Evolutionary conservation across 2,797 vertebrate genomes (phyloP), one percentile per base, ranked within the genome.

Genomic region (Diceros bicornis): DNA sequence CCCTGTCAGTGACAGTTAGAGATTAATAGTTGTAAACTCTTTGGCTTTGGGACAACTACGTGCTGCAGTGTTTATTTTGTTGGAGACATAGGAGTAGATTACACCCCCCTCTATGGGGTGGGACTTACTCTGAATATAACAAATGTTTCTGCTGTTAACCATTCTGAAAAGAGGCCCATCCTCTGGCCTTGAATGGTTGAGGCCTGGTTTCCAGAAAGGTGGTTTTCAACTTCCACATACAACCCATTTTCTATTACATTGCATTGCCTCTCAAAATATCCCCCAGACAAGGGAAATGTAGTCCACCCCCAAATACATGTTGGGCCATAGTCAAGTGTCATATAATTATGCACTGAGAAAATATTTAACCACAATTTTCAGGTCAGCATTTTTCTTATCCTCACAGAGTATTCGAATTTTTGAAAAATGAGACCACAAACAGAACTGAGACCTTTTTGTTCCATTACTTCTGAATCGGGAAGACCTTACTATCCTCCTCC

Each of bases 311-410:
- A 95, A 94, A 96, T 37, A 91, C 10, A 85, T 12, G 29, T 77
- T 85, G 90, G n/a, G 72, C 47, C 66, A 41, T 78, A 88, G 74
- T 85, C 75, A 89, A 78, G 18, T 84, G 55, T 89, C 71, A 92
- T 27, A 47, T 90, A 88, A 81, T 77, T 86, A 87, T 68, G 50
- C 37, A 81, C 52, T n/a, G 47, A 96, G 89, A 88, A 96, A 83
- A 89, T 66, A 93, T 77, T 97, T 72, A 89, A 62, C 74, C 57
- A 52, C 6, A 41, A 11, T 89, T 93, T 89, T 95, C 52, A 78
- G 74, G 81, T 92, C 94, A 97, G 93, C n/a, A 29, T 96, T 95
- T 96, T 96, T 93, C 90, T 95, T 82, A 94, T 71, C 34, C 23
- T 82, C 64, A 47, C 4, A 69, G 52, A 59, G 57, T 79, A 96